Percentiles rank a stretch among this genome's conserved stretches.
Evolutionary conservation across 37 sponge, comb jelly and placozoan species (phyloP).

Genomic region (Geodia barretti): DNA sequence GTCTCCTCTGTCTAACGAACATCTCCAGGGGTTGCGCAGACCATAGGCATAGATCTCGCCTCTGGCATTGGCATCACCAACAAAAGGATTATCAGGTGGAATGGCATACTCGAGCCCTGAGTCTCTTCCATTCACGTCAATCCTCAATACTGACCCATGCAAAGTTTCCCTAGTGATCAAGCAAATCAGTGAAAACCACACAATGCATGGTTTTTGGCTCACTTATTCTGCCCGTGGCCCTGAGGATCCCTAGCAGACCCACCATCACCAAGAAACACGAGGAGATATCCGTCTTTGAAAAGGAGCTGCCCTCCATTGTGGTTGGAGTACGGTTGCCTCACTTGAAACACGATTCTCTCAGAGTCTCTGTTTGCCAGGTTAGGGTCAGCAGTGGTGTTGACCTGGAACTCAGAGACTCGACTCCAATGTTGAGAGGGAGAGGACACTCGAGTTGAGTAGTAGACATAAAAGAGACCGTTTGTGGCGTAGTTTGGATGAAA

Average conservation of each 20-base stretch:
- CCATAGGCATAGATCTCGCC: constrained; percentile 75
- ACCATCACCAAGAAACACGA: constrained; percentile 78
- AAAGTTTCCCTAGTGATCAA: constrained; percentile 10
- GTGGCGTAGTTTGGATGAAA: constrained; percentile 64
- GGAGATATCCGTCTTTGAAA: constrained; percentile 66
- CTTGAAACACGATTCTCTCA: constrained; percentile 38
- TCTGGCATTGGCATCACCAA: constrained; percentile 6
- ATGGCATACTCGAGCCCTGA: constrained; percentile 29
- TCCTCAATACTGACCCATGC: constrained; percentile 25
- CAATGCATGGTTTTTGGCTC: background rate
- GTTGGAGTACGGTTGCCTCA: constrained; percentile 50
- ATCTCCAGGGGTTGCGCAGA: constrained; percentile 72
- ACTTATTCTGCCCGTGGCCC: constrained; percentile 23
- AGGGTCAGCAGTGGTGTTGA: background rate
- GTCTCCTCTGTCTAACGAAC: constrained; percentile 68
- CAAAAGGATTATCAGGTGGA: constrained; percentile 68
- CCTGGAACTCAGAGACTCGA: constrained; percentile 44
- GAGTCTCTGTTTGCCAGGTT: constrained; percentile 16
- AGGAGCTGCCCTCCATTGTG: constrained; percentile 76
- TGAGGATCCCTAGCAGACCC: constrained; percentile 64
- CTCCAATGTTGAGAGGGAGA: constrained; percentile 5
- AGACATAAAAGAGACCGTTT: constrained; percentile 30
- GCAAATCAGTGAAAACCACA: background rate
- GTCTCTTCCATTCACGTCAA: constrained; percentile 22
- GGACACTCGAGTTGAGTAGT: background rate